Base-by-base conservation (phyloP, 1,140 invertebrate species). In the Drosophila trapezifrons region DNA sequence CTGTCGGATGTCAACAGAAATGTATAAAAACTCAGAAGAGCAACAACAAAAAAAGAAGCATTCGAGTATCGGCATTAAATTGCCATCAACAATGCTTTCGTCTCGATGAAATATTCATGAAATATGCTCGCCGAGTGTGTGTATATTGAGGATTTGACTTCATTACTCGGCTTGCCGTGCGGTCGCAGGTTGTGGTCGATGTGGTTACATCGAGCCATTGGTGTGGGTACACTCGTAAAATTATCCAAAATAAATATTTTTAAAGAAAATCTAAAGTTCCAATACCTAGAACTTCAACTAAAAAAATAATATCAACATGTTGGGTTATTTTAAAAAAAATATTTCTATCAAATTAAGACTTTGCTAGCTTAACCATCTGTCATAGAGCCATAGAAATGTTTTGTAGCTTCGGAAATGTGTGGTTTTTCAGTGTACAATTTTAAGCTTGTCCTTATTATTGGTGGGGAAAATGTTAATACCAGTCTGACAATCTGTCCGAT, bases 401-500 rank as follows among this genome's bases (percentile, higher is more conserved):
- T 38, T 45, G 7, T 35, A 22, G 20, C 3, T 7, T 18, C 5
- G 7, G 10, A 10, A 25, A 18, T 15, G 3, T 38, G 42, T 67
- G 67, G n/a, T 58, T 67, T 38, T 51, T 40, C 8, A 27, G 65
- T 69, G 65, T 6, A 15, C 1, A 47, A 63, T 58, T 71, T 67
- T 32, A 20, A 43, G 38, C 20, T 18, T 35, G 60, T 25, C 45
- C 60, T 66, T 69, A 69, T 51, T 65, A 46, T 25, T 35, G 27
- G n/a, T 17, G 45, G 77, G 49, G 45, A 52, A 69, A 72, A 75
- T 58, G 74, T 85, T 85, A 82, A 86, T 86, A 63, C 83, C 25
- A 63, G 27, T 45, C 70, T 79, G 83, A 89, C 79, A 83, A 54
- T 60, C 40, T 83, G 83, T 78, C 83, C 75, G 49, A 57, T 73